Evolutionary conservation across 2,797 vertebrate genomes (phyloP).

Genomic region (Stomatorhinus walkeri): DNA sequence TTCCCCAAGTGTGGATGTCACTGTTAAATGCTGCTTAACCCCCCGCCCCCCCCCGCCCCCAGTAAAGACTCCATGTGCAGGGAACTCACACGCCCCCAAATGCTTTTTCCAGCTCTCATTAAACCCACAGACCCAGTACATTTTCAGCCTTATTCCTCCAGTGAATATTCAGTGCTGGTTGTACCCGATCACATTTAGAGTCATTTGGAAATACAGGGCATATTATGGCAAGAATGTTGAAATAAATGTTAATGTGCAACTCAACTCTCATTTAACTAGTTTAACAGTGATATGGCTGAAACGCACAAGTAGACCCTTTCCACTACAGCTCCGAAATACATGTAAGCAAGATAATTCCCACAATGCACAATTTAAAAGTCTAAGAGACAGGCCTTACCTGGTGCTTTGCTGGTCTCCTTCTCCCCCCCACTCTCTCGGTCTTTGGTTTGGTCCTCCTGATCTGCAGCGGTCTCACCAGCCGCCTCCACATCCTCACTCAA

Average conservation of each 20-base stretch:
- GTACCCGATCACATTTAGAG: not conserved
- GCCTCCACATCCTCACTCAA: conserved; percentile 72
- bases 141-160: not conserved
- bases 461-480: conserved; percentile 60
- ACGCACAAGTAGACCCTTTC: not conserved
- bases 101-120: not conserved
- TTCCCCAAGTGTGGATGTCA: not conserved
- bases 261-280: not conserved
- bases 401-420: conserved; percentile 67
- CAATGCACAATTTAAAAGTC: conserved; percentile 37
- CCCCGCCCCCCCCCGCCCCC: not conserved
- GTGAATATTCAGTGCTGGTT: not conserved
- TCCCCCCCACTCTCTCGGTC: conserved; percentile 64
- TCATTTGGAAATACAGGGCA: not conserved
- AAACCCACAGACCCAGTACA: not conserved
- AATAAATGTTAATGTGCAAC: conserved; percentile 3
- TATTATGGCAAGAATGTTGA: not conserved
- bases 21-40: not conserved
- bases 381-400: conserved; percentile 52
- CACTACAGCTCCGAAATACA: not conserved
- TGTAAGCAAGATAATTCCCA: conserved; percentile 14
- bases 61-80: not conserved
- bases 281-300: not conserved
- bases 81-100: not conserved
- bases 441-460: conserved; percentile 77